Conservation (phyloP, 1,140 invertebrate genomes). For the Neotoxoptera formosana region DNA sequence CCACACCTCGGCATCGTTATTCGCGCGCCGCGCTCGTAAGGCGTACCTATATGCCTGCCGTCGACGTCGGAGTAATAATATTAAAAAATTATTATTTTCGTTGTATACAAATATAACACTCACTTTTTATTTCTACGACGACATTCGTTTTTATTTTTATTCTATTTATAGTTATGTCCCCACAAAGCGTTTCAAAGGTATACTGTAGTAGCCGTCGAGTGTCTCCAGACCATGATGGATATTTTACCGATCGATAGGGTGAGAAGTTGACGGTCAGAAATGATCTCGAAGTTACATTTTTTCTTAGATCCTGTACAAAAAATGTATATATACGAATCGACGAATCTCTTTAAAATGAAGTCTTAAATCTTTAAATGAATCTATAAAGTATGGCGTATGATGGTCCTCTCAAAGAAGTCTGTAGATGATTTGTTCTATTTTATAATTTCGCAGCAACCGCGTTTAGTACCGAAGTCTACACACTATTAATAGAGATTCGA, state of each 20-base stretch:
- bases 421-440: neutral
- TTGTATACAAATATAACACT: too few relatives aligned
- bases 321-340: neutral
- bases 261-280: neutral
- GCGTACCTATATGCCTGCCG: too few relatives aligned
- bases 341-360: neutral
- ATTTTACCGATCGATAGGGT: neutral
- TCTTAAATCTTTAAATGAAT: neutral
- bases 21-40: neutral
- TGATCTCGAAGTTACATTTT: neutral
- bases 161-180: neutral
- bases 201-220: neutral
- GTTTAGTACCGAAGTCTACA: too few relatives aligned
- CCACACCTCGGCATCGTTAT: neutral
- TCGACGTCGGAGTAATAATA: neutral
- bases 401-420: neutral
- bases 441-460: neutral
- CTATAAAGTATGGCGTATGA: neutral
- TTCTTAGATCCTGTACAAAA: neutral
- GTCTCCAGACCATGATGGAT: neutral
- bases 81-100: neutral
- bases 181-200: neutral
- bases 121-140: neutral
- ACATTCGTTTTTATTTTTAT: neutral
- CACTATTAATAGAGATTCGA: neutral